A percentile compares a stretch with the other conserved stretches of the same genome.
Conservation (phyloP, 2,888 invertebrate genomes). For the Gryllus longicercus region DNA sequence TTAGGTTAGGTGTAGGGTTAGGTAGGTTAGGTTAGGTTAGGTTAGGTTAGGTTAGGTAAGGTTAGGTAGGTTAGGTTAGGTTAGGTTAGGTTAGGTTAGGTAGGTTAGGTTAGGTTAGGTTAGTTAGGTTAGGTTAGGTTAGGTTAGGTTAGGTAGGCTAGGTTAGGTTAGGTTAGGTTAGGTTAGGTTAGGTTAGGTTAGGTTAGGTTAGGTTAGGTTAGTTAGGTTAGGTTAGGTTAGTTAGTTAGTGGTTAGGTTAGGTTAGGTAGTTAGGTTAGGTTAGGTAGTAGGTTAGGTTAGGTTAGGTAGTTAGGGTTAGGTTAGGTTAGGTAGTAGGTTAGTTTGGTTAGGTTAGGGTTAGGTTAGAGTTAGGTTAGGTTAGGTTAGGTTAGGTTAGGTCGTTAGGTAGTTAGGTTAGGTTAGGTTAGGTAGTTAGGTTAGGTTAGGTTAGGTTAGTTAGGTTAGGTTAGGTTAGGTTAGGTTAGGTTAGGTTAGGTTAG, state of each 20-base stretch:
- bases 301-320: no score
- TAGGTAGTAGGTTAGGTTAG: constrained; percentile 36
- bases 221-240: constrained; percentile 26
- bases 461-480: constrained; percentile 38
- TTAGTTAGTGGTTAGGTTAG: constrained; percentile 35
- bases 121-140: constrained; percentile 40
- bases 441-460: not conserved
- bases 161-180: not conserved
- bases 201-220: constrained; percentile 28
- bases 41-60: no score
- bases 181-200: constrained; percentile 37
- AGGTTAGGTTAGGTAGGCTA: constrained; percentile 32
- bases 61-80: constrained; percentile 35
- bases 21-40: no score
- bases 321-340: no score
- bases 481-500: constrained; percentile 38
- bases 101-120: constrained; percentile 34
- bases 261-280: constrained; percentile 35
- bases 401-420: constrained; percentile 27
- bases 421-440: constrained; percentile 22
- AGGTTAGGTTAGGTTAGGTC: no score
- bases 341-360: no score
- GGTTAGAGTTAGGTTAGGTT: no score
- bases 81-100: constrained; percentile 35
- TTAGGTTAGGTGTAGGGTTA: no score